Percentiles rank a stretch among this genome's conserved stretches.
Conservation (phyloP, 2,113 vertebrate genomes). For the Entosphenus tridentatus region DNA sequence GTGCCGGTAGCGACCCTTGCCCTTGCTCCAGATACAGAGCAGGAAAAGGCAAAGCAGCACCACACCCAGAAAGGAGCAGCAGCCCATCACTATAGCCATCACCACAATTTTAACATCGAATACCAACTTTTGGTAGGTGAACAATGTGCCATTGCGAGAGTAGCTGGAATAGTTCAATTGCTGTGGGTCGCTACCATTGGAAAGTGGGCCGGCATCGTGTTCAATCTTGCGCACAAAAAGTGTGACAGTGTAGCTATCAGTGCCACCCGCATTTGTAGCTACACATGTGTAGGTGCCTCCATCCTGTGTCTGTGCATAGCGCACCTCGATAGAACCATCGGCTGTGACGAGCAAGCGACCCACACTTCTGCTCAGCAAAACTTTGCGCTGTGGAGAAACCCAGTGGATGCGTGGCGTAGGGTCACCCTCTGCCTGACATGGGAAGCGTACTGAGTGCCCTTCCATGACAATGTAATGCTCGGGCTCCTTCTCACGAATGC, state of each 20-base stretch:
- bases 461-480: slow-evolving; percentile 81
- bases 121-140: slow-evolving; percentile 65
- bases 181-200: slow-evolving; percentile 92
- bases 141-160: slow-evolving; percentile 69
- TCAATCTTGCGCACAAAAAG: slow-evolving; percentile 89
- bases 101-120: slow-evolving; percentile 98
- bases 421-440: slow-evolving; percentile 81
- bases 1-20: slow-evolving; percentile 97
- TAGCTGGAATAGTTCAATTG: slow-evolving; percentile 91
- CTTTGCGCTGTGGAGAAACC: slow-evolving; percentile 77
- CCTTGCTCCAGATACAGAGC: slow-evolving; percentile 92
- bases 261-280: slow-evolving; percentile 82
- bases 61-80: slow-evolving; percentile 91
- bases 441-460: slow-evolving; percentile 77
- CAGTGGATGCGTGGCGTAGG: slow-evolving; percentile 70
- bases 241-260: slow-evolving; percentile 73
- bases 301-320: slow-evolving; percentile 93
- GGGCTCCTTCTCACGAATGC: slow-evolving; percentile 74
- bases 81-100: slow-evolving; percentile 97
- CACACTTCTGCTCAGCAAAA: slow-evolving; percentile 75
- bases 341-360: slow-evolving; percentile 80
- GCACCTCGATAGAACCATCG: slow-evolving; percentile 81
- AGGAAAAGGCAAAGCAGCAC: slow-evolving; percentile 94
- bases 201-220: slow-evolving; percentile 75
- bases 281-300: slow-evolving; percentile 89